These are phyloP conservation scores for Drosophila pseudotalamancana DNA, from an alignment of 2,888 invertebrate species.

Conservation along the genomic window DNA sequence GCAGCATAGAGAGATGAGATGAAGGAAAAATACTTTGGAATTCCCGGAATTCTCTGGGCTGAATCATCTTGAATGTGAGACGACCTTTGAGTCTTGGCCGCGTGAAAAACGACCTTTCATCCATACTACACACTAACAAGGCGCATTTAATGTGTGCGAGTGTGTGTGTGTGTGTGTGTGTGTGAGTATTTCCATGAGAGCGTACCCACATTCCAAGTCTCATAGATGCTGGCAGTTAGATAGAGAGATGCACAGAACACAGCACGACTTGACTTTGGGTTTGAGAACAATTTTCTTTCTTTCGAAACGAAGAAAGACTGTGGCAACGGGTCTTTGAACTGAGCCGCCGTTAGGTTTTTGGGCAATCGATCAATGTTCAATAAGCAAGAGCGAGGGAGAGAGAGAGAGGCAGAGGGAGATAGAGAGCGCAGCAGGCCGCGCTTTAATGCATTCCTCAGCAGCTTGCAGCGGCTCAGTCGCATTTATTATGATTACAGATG, in stretches of 20 bases:
- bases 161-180: constrained; percentile 6
- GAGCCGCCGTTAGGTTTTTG: constrained; percentile 70
- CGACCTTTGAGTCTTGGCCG: constrained; percentile 71
- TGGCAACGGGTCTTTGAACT: constrained; percentile 67
- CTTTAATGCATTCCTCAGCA: constrained; percentile 66
- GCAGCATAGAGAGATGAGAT: constrained; percentile 27
- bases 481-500: constrained; percentile 76
- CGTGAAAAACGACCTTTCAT: constrained; percentile 79
- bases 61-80: constrained; percentile 68
- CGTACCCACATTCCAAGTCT: constrained; percentile 67
- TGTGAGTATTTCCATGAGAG: constrained; percentile 59
- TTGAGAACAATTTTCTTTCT: constrained; percentile 67
- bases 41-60: constrained; percentile 72
- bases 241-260: constrained; percentile 50
- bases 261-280: constrained; percentile 75
- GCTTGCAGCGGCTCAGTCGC: constrained; percentile 41
- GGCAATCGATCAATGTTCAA: constrained; percentile 74
- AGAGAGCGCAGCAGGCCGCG: constrained; percentile 21
- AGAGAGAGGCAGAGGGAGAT: neutral
- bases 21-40: constrained; percentile 70
- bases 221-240: constrained; percentile 58
- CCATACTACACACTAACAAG: constrained; percentile 75
- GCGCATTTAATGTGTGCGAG: constrained; percentile 52
- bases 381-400: constrained; percentile 10
- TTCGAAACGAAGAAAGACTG: constrained; percentile 42